Evolutionary conservation across 1,140 invertebrate species (phyloP).

Genomic region (Drosophila takahashii): DNA sequence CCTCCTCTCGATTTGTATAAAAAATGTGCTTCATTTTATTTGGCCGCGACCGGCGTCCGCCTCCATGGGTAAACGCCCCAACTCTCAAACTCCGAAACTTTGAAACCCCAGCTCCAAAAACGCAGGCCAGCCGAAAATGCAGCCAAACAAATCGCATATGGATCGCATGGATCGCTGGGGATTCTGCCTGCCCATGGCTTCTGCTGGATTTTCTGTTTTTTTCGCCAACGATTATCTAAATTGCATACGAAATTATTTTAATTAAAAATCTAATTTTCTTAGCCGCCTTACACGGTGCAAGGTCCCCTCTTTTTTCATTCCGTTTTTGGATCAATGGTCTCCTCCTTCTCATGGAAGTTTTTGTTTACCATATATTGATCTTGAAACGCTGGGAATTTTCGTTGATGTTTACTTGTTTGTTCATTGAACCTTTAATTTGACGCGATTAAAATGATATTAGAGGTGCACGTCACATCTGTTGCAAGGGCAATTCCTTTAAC

Average conservation of each 20-base stretch:
- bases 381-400: slow-evolving; percentile 43
- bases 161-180: slow-evolving; percentile 46
- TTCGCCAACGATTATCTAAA: slow-evolving; percentile 84
- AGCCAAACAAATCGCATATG: slow-evolving; percentile 78
- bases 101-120: slow-evolving; percentile 1
- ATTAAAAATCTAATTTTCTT: slow-evolving; percentile 85
- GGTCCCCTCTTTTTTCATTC: not conserved
- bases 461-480: slow-evolving; percentile 59
- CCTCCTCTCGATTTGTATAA: slow-evolving; percentile 71
- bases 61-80: slow-evolving; percentile 72
- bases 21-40: slow-evolving; percentile 84
- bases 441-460: slow-evolving; percentile 83
- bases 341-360: slow-evolving; percentile 9
- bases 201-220: slow-evolving; percentile 42
- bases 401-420: slow-evolving; percentile 30
- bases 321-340: slow-evolving; percentile 2
- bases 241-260: slow-evolving; percentile 85
- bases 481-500: slow-evolving; percentile 35
- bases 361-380: slow-evolving; percentile 48
- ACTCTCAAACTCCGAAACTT: slow-evolving; percentile 5
- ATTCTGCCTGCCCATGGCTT: slow-evolving; percentile 20
- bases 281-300: slow-evolving; percentile 14
- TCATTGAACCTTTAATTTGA: slow-evolving; percentile 77
- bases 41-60: slow-evolving; percentile 71
- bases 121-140: slow-evolving; percentile 57